A percentile compares a stretch with the other conserved stretches of the same genome.
Evolutionary conservation across 2,888 invertebrate species (phyloP).

Genomic region (Hirtodrosophila duncani): DNA sequence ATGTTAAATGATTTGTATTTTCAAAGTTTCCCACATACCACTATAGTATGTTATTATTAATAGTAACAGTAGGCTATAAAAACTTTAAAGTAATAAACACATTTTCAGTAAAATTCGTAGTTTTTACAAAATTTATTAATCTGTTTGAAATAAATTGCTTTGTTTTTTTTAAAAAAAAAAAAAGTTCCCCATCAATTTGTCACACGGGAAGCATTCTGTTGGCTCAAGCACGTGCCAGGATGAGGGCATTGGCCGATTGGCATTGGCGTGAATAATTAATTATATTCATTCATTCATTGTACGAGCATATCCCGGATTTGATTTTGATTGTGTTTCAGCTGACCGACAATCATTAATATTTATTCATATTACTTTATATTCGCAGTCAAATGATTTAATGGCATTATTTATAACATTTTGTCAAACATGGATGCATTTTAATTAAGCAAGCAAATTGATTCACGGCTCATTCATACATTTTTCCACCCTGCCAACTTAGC

Average conservation of each 20-base stretch:
- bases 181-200: constrained; percentile 46
- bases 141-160: too few relatives aligned
- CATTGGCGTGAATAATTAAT: constrained; percentile 46
- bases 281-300: constrained; percentile 31
- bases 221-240: constrained; percentile 26
- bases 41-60: too few relatives aligned
- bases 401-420: constrained; percentile 21
- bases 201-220: constrained; percentile 24
- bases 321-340: not conserved
- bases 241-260: constrained; percentile 19
- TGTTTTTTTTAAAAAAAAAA: too few relatives aligned
- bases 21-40: too few relatives aligned
- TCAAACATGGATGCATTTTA: constrained; percentile 39
- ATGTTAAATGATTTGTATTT: constrained; percentile 31
- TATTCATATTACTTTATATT: constrained; percentile 26
- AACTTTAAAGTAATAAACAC: too few relatives aligned
- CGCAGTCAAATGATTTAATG: too few relatives aligned
- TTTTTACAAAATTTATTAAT: too few relatives aligned
- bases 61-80: too few relatives aligned
- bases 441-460: constrained; percentile 46
- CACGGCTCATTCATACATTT: not conserved
- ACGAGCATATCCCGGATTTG: not conserved
- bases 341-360: constrained; percentile 42
- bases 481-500: constrained; percentile 9
- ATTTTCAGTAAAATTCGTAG: too few relatives aligned